Base-by-base conservation (phyloP, 2,888 invertebrate species). In the Athetis lepigone region DNA sequence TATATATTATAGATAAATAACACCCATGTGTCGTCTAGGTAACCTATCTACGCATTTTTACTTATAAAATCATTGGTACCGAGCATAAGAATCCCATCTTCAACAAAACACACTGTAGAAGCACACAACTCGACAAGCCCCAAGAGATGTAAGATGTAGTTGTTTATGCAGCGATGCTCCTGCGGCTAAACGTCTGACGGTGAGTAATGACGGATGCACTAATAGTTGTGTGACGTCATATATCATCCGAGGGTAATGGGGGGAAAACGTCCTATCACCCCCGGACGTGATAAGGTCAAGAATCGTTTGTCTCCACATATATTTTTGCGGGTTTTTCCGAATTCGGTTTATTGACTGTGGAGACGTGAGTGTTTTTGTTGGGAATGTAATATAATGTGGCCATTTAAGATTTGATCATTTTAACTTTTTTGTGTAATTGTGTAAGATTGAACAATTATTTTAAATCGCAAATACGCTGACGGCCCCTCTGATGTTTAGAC, bases 171-270 rank as follows among this genome's bases (percentile, higher is more conserved):
- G 86, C 81, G 70, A 52, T 59, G 67, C 69, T 69, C 78, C 69
- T 80, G 81, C 79, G 85, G 86, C 90, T 91, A 91, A 90, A 88
- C 89, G 90, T 84, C 77, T 91, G 94, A 94, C 94, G 91, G 90
- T 89, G 95, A 95, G 93, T 94, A 95, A 95, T 95, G 95, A 95
- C 90, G 86, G 90, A 95, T 95, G 95, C 95, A 94, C 94, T 95
- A 95, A 95, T 95, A 95, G 95, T 94, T 90, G 91, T 91, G 92
- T 78, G 62, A 63, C 82, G 74, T 85, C 90, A 92, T 94, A 93
- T 90, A 93, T 95, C 94, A 94, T 92, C 88, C 87, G 87, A 88
- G 91, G 88, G 90, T 91, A 91, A 91, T 90, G 90, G 91, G 91
- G 91, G 86, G 90, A 88, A 91, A 91, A 90, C 88, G 86, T 81